Evolutionary conservation across 2,113 vertebrate species (phyloP), one percentile per base, ranked within the genome.

Genomic region (Zonotrichia leucophrys): DNA sequence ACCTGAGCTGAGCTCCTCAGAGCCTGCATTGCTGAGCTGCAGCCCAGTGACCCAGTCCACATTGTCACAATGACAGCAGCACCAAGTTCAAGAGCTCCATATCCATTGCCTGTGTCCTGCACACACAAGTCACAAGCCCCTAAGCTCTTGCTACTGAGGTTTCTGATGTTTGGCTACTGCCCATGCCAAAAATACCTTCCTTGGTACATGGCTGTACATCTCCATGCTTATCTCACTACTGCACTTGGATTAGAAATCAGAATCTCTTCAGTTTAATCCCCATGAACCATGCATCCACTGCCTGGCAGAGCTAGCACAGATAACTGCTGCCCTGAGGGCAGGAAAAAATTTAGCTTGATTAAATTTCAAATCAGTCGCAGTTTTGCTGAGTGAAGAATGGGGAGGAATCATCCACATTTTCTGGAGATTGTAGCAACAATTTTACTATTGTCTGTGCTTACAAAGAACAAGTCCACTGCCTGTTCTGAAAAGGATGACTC

Each of bases 181-280:
- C 13, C 7, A 3, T 87, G 56, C 39, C 73, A 44, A 16, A 62
- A 88, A 85, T 66, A 77, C 21, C 21, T 82, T 77, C 58, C 25
- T 25, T 78, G 27, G 27, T 87, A 53, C 62, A 44, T 47, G 58
- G 33, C 27, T 62, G 66, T 59, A 37, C 0, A 3, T 58, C 35
- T 67, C 52, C 12, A 19, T 1, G 2, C 28, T 87, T 92, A 58
- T 80, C 64, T 66, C 3, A 1, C 24, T 23, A 39, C 49, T 75
- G n/a, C 23, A 33, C 30, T 87, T 70, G 39, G 56, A 46, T 60
- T 56, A 79, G 46, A 76, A 88, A 77, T 58, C 21, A 11, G 27
- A 78, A 80, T 72, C 46, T 77, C 67, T 83, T 83, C 76, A 76
- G 7, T 39, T 80, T 83, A 80, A 77, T 86, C 86, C 55, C 24